Base-by-base conservation (phyloP, 2,113 vertebrate genomes). In the Oreochromis tanganicae region DNA sequence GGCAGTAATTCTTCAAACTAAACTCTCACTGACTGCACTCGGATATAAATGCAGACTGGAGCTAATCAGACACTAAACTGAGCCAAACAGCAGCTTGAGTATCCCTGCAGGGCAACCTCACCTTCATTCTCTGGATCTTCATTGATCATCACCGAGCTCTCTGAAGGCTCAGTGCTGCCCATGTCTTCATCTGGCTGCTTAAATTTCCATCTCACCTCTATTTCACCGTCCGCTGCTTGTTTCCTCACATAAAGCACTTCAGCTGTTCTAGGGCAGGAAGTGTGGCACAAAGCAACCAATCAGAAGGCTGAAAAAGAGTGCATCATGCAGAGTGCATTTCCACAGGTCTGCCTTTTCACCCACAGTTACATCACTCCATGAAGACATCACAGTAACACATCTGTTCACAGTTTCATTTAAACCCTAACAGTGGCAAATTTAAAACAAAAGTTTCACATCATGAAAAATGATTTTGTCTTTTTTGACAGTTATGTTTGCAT, bases 381-480 rank as follows among this genome's bases (percentile, higher is more conserved):
- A 43, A 1, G n/a, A 2, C 66, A 9, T 68, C 0, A 0, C 34
- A 3, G 63, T 41, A 68, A 68, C 4, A 0, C 17, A 38, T 38
- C 61, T n/a, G 32, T 66, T 41, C 34, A 41, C 34, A 13, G 34
- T 68, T 68, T 68, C 6, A 41, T 21, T 38, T 38, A 13, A 68
- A 68, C 63, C 34, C 34, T 5, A 41, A 68, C 63, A 68, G 63
- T 12, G 17, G 61, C 61, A 12, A 66, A 66, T 66, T 66, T 19
- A 36, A 66, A 66, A 7, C 32, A 66, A 66, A 63, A 63, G 17
- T 66, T 36, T 66, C 32, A 66, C 61, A n/a, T 66, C 12, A 66
- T 66, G 17, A 66, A n/a, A 36, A 36, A 36, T 66, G 6, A 36
- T 66, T 66, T 36, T 36, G 32, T 66, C 59, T 36, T 36, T 66